Base-by-base conservation (phyloP, 37 sponge, comb jelly and placozoan species). In the Aplysina aerophoba region DNA sequence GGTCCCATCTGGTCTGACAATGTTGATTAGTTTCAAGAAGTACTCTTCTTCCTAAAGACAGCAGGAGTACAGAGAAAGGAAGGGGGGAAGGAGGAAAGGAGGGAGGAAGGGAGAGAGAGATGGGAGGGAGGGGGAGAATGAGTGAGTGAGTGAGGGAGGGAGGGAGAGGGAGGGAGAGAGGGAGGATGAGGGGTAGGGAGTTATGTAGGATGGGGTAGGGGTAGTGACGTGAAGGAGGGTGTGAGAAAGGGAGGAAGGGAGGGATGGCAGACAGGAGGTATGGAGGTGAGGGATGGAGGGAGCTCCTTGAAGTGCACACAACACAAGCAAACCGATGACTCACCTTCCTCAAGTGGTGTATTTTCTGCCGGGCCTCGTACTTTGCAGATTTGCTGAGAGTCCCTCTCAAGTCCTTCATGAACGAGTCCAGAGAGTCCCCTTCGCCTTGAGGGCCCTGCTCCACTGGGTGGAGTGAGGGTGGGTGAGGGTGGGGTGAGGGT, bases 331-430 rank as follows among this genome's bases (percentile, higher is more conserved):
- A 19, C 22, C 41, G n/a, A n/a, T n/a, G n/a, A 68, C 54, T 24
- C 30, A 86, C 91, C 85, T 87, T 91, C 50, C 90, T 95, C 16
- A 95, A 81, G 17, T 89, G 64, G 21, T 87, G 85, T n/a, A 95
- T 54, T 34, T 81, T 74, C 19, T 85, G 87, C 37, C 89, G 89
- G 25, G 90, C 68, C 21, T 89, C 87, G 17, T 50, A 53, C 56
- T 69, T 59, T 25, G 87, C 85, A 14, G 59, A 22, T 28, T 53
- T 83, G 71, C 90, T 94, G 31, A 93, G 28, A 13, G 69, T 86
- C 19, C 71, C 20, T 27, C 77, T 60, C 20, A 95, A 63, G 0
- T 24, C 56, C 28, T 73, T 90, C 96, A 95, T 93, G 87, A 79
- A 95, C 0, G 71, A 74, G 55, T 95, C 96, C 68, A 91, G 89